Evolutionary conservation across 64 coral and sea anemone genomes (phyloP), one percentile per base, ranked within the genome.

Genomic region (Pocillopora damicornis): DNA sequence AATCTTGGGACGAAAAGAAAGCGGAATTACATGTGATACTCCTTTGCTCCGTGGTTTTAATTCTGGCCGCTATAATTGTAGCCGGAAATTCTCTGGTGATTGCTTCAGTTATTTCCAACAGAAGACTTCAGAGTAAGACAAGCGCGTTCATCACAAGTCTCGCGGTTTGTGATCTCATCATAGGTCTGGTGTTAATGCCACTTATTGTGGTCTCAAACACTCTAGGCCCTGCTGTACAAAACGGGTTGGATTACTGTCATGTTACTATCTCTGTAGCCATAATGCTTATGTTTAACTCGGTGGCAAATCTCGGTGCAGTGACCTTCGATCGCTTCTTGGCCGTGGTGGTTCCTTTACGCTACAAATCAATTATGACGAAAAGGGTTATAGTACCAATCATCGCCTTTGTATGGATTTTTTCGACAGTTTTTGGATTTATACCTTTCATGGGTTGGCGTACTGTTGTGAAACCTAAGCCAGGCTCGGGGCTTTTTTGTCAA

Each of bases 401-500:
- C 60, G 88, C 88, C 13, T 91, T 86, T 20, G 88, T 95, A 0
- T 99, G 97, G 97, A 37, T 99, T 18, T 84, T 99, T 56, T 95
- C 93, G 4, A 85, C 88, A 0, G 35, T 88, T n/a, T 95, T 99
- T 78, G 97, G 97, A 0, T 99, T 99, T 35, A 37, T 99, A 12
- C 97, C 97, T 4, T 99, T 90, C 83, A 88, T 91, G 88, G 97
- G 97, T 15, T 99, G 97, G 97, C 88, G 91, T 63, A 88, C 85
- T 9, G 69, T 84, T 7, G 83, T 87, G 20, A 11, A 17, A 14
- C 75, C 63, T 18, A n/a, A 17, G 26, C 35, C 23, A 13, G 51
- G 13, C 37, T 62, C 56, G 14, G 93, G 90, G 9, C 67, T 99
- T 34, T 99, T 88, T 75, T 99, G 97, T 37, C 97, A 99, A 95